phyloP scores from a whole-genome alignment of 2,113 vertebrate genomes.

The Lagenorhynchus albirostris region DNA sequence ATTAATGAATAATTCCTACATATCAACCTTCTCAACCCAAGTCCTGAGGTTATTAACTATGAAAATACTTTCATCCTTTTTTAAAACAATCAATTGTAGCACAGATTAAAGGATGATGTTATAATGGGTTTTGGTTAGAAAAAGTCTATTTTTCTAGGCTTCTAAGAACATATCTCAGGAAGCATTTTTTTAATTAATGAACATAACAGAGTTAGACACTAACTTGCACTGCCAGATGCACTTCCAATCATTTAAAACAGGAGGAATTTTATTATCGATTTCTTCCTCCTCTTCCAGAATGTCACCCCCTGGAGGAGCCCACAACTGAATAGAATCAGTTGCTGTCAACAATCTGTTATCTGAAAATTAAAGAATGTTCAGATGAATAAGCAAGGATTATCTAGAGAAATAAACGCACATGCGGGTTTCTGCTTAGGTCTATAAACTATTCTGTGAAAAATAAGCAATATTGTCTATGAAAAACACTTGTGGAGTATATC shows the following conservation, averaged over 20 bases:
- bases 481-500: neutral
- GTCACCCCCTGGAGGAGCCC: constrained; percentile 92
- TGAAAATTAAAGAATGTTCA: constrained; percentile 77
- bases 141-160: neutral
- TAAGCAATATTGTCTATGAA: neutral
- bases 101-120: neutral
- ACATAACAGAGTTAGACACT: constrained; percentile 63
- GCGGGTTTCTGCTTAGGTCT: neutral
- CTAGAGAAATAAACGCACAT: constrained; percentile 1
- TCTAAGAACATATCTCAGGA: constrained; percentile 23
- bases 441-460: constrained; percentile 1
- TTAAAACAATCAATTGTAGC: neutral
- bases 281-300: constrained; percentile 92
- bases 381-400: constrained; percentile 49
- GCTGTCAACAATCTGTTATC: constrained; percentile 96
- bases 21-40: neutral
- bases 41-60: neutral
- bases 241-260: constrained; percentile 95
- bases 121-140: neutral
- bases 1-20: neutral
- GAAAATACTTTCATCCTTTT: neutral
- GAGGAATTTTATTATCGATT: constrained; percentile 88
- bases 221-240: constrained; percentile 99
- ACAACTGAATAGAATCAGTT: constrained; percentile 94
- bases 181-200: neutral